Evolutionary conservation across 1,140 invertebrate species (phyloP), one percentile per base, ranked within the genome.

Genomic region (Steinernema khuongi): DNA sequence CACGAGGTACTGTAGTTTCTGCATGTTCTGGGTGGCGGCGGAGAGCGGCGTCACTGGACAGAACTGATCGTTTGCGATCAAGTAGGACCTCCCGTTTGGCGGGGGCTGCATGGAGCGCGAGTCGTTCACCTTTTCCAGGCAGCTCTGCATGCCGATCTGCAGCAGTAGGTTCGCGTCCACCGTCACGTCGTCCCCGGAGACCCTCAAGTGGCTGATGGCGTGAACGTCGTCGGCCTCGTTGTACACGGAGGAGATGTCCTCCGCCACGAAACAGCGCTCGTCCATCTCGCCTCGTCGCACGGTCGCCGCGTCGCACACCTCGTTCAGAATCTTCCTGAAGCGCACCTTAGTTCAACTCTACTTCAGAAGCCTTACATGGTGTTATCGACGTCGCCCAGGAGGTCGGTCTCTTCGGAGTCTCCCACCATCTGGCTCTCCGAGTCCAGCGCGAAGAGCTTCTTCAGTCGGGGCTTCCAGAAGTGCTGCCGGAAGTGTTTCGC

Each of bases 401-500:
- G 43, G 28, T 67, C 22, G 7, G 83, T 90, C 90, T 79, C 91
- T 90, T 60, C 50, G 14, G 50, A 60, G 4, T 60, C 50, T 22
- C 14, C 4, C 4, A 60, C 14, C 50, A 60, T 7, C 4, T 14
- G 4, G 50, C 14, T 60, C 26, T 26, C 50, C 14, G 7, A 7
- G 7, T 41, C 36, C 36, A 22, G 14, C 19, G 91, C 90, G 85
- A 95, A 91, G 71, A 96, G 89, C 82, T 90, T 90, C 78, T 89
- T 89, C 2, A 98, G 90, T 74, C 91, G 89, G 73, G 89, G 90
- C 82, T 91, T 92, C 88, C 91, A 92, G 78, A 90, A 92, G 84
- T 96, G 94, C 83, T 94, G 91, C 86, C 96, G 95, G 74, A 95
- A 92, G 18, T 90, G 90, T 85, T 91, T 91, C 1, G 93, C 94